Percentiles rank a stretch among this genome's conserved stretches.
phyloP scores from a whole-genome alignment of 2,797 vertebrate species.

The Myripristis jacobus region DNA sequence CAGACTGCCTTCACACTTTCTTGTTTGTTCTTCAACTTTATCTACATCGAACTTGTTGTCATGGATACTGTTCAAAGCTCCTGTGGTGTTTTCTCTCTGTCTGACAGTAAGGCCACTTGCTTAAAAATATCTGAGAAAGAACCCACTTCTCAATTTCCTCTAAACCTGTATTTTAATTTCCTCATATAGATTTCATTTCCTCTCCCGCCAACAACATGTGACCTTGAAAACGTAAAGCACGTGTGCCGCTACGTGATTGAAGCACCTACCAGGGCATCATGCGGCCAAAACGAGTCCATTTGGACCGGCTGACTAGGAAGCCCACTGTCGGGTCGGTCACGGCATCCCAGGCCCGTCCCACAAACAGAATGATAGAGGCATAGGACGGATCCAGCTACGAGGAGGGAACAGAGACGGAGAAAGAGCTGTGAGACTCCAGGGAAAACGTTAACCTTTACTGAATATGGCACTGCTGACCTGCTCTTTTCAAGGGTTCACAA shows the following conservation, averaged over 20 bases:
- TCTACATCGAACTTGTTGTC: constrained; percentile 40
- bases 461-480: constrained; percentile 7
- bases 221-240: neutral
- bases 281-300: constrained; percentile 89
- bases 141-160: neutral
- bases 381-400: constrained; percentile 88
- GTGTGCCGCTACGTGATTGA: neutral
- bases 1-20: neutral
- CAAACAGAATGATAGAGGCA: constrained; percentile 94
- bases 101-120: neutral
- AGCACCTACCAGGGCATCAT: constrained; percentile 94
- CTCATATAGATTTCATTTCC: neutral
- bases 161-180: neutral
- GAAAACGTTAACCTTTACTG: constrained; percentile 1
- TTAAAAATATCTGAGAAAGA: constrained; percentile 1
- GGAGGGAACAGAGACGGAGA: neutral
- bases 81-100: neutral
- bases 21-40: constrained; percentile 1
- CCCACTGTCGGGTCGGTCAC: constrained; percentile 94
- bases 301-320: constrained; percentile 92
- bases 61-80: constrained; percentile 49
- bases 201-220: neutral
- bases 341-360: constrained; percentile 94
- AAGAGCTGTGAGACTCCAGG: neutral
- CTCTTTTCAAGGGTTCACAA: constrained; percentile 10